phyloP scores from a whole-genome alignment of 2,888 invertebrate species.

The Ischnus inquisitorius region DNA sequence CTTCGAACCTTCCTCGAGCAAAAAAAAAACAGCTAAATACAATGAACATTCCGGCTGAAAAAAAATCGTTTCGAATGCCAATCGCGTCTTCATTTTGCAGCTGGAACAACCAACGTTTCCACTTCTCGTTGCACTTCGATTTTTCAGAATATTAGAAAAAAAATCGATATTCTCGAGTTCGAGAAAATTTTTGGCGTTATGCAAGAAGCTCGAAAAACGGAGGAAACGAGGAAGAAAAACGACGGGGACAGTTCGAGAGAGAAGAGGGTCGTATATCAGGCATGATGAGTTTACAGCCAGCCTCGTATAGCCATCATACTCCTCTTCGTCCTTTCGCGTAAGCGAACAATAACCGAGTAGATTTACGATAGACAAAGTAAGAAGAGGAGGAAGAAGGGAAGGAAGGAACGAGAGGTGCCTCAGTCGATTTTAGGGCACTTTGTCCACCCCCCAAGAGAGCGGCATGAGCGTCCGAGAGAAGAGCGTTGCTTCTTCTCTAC shows the following conservation, averaged over 20 bases:
- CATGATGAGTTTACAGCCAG: conserved; percentile 80
- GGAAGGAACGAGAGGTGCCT: conserved; percentile 33
- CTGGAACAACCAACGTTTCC: background rate
- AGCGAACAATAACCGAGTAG: conserved; percentile 73
- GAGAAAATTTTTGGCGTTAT: conserved; percentile 28
- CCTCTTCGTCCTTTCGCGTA: conserved; percentile 77
- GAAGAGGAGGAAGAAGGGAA: conserved; percentile 28
- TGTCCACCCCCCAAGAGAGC: conserved; percentile 34
- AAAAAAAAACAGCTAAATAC: conserved; percentile 10
- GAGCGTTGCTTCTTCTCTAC: background rate
- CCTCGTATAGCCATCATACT: conserved; percentile 78
- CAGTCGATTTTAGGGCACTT: conserved; percentile 61
- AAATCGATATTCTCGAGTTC: background rate
- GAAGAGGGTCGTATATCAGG: conserved; percentile 73
- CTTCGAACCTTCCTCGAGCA: background rate
- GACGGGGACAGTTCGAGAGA: conserved; percentile 18
- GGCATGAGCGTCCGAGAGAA: background rate
- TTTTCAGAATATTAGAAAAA: background rate
- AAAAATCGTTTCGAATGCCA: conserved; percentile 10
- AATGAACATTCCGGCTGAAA: background rate
- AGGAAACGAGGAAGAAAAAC: conserved; percentile 15
- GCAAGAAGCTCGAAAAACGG: conserved; percentile 15
- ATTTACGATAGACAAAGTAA: conserved; percentile 74
- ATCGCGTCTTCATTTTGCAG: conserved; percentile 2
- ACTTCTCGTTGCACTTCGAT: conserved; percentile 3